A percentile compares a stretch with the other conserved stretches of the same genome.
These are phyloP conservation scores for Branchellion lobata DNA, from an alignment of 2,888 invertebrate genomes.

Conservation along the genomic window DNA sequence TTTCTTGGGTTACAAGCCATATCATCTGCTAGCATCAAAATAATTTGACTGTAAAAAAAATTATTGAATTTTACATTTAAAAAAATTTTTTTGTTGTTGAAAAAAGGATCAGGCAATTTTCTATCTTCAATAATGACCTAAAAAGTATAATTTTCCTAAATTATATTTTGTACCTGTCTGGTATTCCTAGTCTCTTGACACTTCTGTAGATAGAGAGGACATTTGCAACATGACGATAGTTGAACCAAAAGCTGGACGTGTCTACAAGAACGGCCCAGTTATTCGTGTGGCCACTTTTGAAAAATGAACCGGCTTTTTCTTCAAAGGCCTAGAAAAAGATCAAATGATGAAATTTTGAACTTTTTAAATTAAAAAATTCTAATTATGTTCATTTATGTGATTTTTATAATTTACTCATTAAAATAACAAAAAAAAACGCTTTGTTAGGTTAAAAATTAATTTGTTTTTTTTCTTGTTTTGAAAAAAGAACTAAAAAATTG, in stretches of 20 bases:
- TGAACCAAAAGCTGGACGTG: constrained; percentile 98
- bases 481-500: no score
- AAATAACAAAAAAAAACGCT: neutral
- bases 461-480: no score
- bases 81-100: no score
- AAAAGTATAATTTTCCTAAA: no score
- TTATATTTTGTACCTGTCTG: constrained; percentile 79
- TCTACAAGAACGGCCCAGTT: constrained; percentile 99
- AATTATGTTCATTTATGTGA: neutral
- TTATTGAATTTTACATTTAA: neutral
- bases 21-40: constrained; percentile 98
- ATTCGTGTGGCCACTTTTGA: constrained; percentile 76
- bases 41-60: constrained; percentile 74
- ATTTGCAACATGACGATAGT: constrained; percentile 98
- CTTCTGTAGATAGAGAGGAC: constrained; percentile 95
- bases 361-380: neutral
- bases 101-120: no score
- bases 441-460: no score
- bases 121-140: no score
- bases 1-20: constrained; percentile 99
- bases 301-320: constrained; percentile 51
- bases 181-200: constrained; percentile 96
- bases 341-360: neutral
- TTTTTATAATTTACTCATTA: neutral
- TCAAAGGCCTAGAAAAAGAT: constrained; percentile 4